Percentiles rank a stretch among this genome's conserved stretches.
Conservation (phyloP, 2,113 vertebrate species). For the Onychorhynchus coronatus region DNA sequence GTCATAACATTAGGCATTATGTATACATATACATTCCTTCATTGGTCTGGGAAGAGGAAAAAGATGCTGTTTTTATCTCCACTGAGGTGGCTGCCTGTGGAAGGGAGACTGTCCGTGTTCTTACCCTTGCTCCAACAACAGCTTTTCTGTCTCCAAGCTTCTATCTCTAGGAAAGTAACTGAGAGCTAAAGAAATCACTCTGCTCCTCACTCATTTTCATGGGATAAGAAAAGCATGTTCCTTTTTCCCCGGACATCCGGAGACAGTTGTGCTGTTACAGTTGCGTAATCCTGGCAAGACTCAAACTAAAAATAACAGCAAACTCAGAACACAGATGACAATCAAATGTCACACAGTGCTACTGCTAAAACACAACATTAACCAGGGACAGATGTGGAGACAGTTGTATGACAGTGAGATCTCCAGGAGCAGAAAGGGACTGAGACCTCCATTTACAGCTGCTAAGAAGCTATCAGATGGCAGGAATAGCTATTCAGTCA, state of each 20-base stretch:
- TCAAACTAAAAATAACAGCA: constrained; percentile 57
- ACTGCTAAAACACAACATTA: neutral
- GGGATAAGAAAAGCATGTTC: constrained; percentile 26
- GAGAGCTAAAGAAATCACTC: neutral
- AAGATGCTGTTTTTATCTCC: fast-evolving
- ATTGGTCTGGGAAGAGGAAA: neutral
- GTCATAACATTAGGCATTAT: neutral
- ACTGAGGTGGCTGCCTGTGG: neutral
- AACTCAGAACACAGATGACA: constrained; percentile 40
- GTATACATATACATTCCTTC: neutral
- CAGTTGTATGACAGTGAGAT: neutral
- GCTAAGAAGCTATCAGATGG: neutral
- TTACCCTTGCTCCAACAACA: neutral
- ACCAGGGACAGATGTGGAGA: neutral
- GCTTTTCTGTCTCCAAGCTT: neutral
- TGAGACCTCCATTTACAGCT: neutral
- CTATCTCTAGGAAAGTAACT: constrained; percentile 24
- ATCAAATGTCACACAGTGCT: constrained; percentile 17
- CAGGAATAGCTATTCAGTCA: neutral
- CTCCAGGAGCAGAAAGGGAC: neutral
- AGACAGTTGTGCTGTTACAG: neutral
- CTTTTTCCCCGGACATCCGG: neutral
- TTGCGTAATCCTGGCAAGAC: constrained; percentile 32
- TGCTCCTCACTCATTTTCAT: neutral
- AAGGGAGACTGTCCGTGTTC: neutral